A percentile compares a stretch with the other conserved stretches of the same genome.
Evolutionary conservation across 1,140 invertebrate species (phyloP).

Genomic region (Pentalonia nigronervosa): DNA sequence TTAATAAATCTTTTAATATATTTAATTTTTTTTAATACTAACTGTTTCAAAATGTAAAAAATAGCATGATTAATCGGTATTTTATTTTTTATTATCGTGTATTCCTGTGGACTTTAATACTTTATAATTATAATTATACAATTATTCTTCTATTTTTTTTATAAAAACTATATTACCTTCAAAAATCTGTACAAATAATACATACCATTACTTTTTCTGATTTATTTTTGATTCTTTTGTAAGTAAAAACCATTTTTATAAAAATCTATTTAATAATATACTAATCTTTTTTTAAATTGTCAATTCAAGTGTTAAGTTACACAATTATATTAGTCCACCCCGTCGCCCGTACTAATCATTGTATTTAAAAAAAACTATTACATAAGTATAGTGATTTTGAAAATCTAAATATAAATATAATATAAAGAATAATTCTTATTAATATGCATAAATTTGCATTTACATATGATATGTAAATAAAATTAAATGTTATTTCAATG

Average conservation of each 20-base stretch:
- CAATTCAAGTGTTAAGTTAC: not conserved
- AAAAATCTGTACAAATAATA: not conserved
- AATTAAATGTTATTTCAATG: not conserved
- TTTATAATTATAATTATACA: not conserved
- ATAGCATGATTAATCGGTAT: not conserved
- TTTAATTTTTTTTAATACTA: not conserved
- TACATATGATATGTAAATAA: not conserved
- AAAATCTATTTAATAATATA: not conserved
- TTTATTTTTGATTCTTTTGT: not conserved
- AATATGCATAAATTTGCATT: not conserved
- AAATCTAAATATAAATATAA: not conserved
- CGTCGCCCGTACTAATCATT: not conserved
- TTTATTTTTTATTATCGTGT: not conserved
- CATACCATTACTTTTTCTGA: not conserved
- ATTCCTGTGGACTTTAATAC: not conserved
- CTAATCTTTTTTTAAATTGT: not conserved
- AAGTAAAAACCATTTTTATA: not conserved
- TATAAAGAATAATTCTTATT: not conserved
- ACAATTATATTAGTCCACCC: not conserved
- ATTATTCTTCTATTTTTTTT: not conserved
- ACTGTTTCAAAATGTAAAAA: not conserved
- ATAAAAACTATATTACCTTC: not conserved
- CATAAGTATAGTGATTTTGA: not conserved
- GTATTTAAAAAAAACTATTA: conserved; percentile 4
- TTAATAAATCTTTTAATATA: not conserved